These are phyloP conservation scores for Spilogale gracilis DNA, from an alignment of 2,113 vertebrate genomes.

Conservation along the genomic window DNA sequence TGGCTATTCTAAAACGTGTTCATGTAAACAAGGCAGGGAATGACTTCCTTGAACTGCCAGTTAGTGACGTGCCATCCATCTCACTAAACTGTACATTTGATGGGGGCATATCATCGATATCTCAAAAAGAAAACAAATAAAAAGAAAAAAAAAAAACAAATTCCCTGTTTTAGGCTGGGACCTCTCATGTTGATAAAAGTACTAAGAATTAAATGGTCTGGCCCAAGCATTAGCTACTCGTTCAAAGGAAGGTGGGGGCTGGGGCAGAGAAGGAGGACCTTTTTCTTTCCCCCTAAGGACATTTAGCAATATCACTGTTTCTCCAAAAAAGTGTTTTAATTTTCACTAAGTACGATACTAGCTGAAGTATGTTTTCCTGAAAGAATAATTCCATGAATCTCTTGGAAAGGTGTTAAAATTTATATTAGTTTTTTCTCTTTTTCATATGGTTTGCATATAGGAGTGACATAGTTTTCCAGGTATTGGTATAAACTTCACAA, in stretches of 20 bases:
- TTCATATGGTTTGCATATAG: not conserved
- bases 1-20: conserved; percentile 89
- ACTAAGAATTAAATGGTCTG: not conserved
- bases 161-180: conserved; percentile 41
- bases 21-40: conserved; percentile 87
- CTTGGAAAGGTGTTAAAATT: conserved; percentile 16
- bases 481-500: not conserved
- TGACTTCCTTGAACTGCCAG: conserved; percentile 90
- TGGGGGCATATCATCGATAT: conserved; percentile 75
- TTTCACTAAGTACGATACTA: not conserved
- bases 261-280: not conserved
- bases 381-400: not conserved
- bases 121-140: conserved; percentile 90
- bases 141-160: conserved; percentile 81
- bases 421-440: not conserved
- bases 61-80: conserved; percentile 86
- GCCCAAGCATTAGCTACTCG: not conserved
- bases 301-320: not conserved
- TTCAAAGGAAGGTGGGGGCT: not conserved
- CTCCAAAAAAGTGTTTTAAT: not conserved
- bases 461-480: not conserved
- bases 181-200: conserved; percentile 49
- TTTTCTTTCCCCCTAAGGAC: not conserved
- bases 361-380: not conserved
- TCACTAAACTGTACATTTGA: conserved; percentile 88